Base-by-base conservation (phyloP, 2,113 vertebrate genomes). In the Mola mola region DNA sequence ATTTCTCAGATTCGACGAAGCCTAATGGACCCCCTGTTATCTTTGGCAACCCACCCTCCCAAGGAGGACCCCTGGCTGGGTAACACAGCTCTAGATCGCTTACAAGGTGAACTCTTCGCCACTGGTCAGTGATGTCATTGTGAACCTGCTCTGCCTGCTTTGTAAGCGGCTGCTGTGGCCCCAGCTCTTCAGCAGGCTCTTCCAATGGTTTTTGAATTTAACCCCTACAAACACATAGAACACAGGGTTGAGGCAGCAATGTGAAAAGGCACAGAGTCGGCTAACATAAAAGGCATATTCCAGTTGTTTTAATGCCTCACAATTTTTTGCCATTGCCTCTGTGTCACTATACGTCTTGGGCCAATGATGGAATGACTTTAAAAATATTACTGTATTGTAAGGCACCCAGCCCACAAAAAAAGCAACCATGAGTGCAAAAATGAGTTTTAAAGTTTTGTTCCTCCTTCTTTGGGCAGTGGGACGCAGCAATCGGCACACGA, bases 371-470 rank as follows among this genome's bases (percentile, higher is more conserved):
- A 94, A 70, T 0, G 93, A 90, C 31, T 65, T 34, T 6, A 96
- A 55, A 47, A 96, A 94, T 26, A 94, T 87, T 13, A 93, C 24
- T 3, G 93, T 33, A 25, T 99, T 98, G 73, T 95, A 99, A 12
- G 96, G 97, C 4, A 83, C 87, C 97, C 96, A 99, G 62, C 94
- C 94, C n/a, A 98, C 17, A 74, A 96, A 95, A 85, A 96, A 96
- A 11, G 91, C 88, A 10, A 90, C 33, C 78, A 97, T 93, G 0
- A 99, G 93, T 22, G 87, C 84, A 15, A 96, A 90, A 76, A 99
- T 96, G 4, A 98, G 93, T 57, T 92, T 92, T n/a, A 96, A 83
- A 0, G 96, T 96, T 76, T 91, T 94, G 78, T 84, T 89, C 36
- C 82, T 93, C 56, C 91, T 93, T 58, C 88, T 92, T 58, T 83